Conservation (phyloP, 2,113 vertebrate genomes). For the Calyptomena viridis region DNA sequence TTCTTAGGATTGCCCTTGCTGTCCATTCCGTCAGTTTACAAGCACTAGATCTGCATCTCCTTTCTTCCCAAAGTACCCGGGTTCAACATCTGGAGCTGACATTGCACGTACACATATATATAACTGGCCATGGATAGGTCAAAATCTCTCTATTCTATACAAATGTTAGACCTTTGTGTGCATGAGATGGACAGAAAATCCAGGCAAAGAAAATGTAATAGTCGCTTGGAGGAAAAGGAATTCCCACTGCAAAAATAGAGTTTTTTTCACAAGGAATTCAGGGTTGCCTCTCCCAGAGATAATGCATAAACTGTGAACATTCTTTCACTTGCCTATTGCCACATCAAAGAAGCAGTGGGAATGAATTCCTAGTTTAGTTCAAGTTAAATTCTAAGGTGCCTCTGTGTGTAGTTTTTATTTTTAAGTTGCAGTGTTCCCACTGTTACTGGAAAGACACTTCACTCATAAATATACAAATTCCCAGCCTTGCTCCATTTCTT, state of each 20-base stretch:
- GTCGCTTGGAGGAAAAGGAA: background rate
- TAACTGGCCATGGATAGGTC: background rate
- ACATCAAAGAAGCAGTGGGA: background rate
- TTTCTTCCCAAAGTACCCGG: background rate
- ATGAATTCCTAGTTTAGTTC: background rate
- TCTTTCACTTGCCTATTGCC: slow-evolving; percentile 10
- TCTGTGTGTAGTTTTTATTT: background rate
- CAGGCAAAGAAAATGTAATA: background rate
- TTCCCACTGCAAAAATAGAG: background rate
- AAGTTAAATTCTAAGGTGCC: slow-evolving; percentile 8
- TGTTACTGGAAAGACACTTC: slow-evolving; percentile 50
- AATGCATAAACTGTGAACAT: slow-evolving; percentile 32
- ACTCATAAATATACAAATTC: slow-evolving; percentile 20
- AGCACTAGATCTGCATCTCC: background rate
- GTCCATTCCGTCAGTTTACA: background rate
- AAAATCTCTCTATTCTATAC: background rate
- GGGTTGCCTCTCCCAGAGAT: background rate
- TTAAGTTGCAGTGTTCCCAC: slow-evolving; percentile 33
- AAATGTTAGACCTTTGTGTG: background rate
- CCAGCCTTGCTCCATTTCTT: background rate
- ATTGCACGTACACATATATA: background rate
- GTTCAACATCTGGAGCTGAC: accelerated
- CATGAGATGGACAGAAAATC: background rate
- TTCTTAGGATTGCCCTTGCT: background rate
- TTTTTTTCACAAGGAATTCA: background rate